Base-by-base conservation (phyloP, 2,797 vertebrate species). In the Paramormyrops hopkinsi region DNA sequence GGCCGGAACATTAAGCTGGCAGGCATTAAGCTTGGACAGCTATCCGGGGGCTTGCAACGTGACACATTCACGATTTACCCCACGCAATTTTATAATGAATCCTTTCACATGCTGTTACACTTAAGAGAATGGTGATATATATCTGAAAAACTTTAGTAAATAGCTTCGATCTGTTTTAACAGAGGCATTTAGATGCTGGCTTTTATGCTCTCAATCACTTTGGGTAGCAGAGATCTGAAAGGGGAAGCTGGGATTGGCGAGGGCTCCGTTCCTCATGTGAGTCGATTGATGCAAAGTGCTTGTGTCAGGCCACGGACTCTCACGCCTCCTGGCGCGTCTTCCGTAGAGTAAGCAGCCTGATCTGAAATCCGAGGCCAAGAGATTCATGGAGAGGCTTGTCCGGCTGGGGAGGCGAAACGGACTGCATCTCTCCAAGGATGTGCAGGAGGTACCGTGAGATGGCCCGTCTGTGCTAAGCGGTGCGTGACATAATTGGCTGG, bases 361-460 rank as follows among this genome's bases (percentile, higher is more conserved):
- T 90, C 83, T 97, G 89, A 95, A 95, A 44, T 93, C 96, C 8
- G 97, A 99, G 94, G 97, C 97, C 84, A 97, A 95, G 91, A 91
- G 97, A 7, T 97, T 98, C 84, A 91, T 99, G 91, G 96, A 98
- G 90, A 96, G 97, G 90, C 97, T 97, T 0, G 92, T 99, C 86
- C 96, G 96, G 91, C 93, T 97, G 90, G 98, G 97, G 6, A 97
- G 95, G 94, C 95, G 97, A 85, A 98, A 97, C 0, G 98, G 98
- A 88, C 94, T 99, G 84, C 98, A 99, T 93, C 96, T 99, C 93
- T 95, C 97, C 46, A 92, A 94, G 91, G 96, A 97, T 90, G 94
- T 96, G 50, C 97, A 97, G 91, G 96, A 96, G 94, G 98, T 99
- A 92, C 50, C 48, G 54, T 50, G 2, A 22, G 6, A 25, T 5